Conservation (phyloP, 2,888 invertebrate species). For the Colletes collaris region DNA sequence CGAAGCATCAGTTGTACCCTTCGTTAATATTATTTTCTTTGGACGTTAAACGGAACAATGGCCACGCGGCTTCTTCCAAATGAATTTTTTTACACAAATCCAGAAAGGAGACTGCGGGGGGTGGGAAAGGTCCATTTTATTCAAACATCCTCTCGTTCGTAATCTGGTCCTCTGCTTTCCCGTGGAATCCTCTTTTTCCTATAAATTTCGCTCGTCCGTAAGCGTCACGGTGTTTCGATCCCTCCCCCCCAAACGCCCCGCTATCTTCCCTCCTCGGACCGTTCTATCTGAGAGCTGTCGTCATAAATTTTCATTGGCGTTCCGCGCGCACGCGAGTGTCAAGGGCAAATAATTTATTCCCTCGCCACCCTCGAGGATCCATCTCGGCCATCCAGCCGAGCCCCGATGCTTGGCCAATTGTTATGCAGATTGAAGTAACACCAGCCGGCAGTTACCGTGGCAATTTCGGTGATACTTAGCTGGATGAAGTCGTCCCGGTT, state of each 20-base stretch:
- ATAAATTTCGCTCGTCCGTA: conserved; percentile 7
- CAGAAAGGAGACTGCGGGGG: not conserved
- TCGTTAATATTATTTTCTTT: conserved; percentile 24
- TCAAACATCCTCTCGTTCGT: conserved; percentile 3
- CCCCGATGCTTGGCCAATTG: conserved; percentile 59
- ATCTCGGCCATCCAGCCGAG: conserved; percentile 8
- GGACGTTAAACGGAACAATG: not conserved
- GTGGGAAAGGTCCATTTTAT: not conserved
- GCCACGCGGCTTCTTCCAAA: not conserved
- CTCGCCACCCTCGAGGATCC: conserved; percentile 12
- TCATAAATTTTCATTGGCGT: conserved; percentile 54
- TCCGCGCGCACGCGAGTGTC: conserved; percentile 42
- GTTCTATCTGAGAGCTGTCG: conserved; percentile 35
- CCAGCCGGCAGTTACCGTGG: conserved; percentile 56
- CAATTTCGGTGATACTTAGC: conserved; percentile 64
- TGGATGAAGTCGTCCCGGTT: conserved; percentile 51
- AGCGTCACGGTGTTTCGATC: conserved; percentile 17
- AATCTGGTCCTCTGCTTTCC: not conserved
- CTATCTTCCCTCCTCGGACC: conserved; percentile 1
- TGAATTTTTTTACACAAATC: conserved; percentile 37
- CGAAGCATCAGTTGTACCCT: conserved; percentile 13
- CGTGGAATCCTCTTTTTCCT: not conserved
- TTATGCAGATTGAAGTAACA: conserved; percentile 75
- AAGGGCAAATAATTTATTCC: conserved; percentile 63
- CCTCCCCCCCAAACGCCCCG: not conserved